Conservation (phyloP, 1,140 invertebrate genomes). For the Drosophila melanogaster region Release_6_plus_ISO1_MT NT_033779.5:18395001-18395500, state of each 20-base stretch:
- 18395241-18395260: conserved; percentile 11
- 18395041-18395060: too few relatives aligned
- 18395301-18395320: conserved; percentile 32
- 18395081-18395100: too few relatives aligned
- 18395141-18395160: background rate
- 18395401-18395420: conserved; percentile 3
- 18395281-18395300: background rate
- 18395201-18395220: background rate
- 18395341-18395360: conserved; percentile 37
- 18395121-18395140: background rate
- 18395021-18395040: conserved; percentile 4
- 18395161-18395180: too few relatives aligned
- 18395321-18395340: conserved; percentile 42
- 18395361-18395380: conserved; percentile 23
- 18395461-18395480: conserved; percentile 30
- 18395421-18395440: conserved; percentile 6
- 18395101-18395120: too few relatives aligned
- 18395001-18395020: background rate
- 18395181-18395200: background rate
- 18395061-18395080: too few relatives aligned
- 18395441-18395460: conserved; percentile 11
- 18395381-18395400: conserved; percentile 11
- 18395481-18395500: background rate
- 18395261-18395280: background rate
- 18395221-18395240: conserved; percentile 9